Evolutionary conservation across 2,888 invertebrate species (phyloP), one percentile per base, ranked within the genome.

Genomic region (Opisthograptis luteolata): DNA sequence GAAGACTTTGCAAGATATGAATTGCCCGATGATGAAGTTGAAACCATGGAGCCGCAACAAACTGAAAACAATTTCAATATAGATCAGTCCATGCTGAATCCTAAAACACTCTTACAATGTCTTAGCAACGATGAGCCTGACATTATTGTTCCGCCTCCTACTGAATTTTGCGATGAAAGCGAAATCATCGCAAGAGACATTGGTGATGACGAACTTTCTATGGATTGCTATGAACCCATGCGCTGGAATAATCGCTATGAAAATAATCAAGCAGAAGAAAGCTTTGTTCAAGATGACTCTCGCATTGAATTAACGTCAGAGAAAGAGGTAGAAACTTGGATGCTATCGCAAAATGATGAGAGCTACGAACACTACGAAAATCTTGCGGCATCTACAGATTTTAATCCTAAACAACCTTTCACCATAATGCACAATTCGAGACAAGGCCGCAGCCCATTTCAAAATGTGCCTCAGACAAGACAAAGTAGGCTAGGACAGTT

Each of bases 81-180:
- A 43, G 78, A 78, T 47, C 69, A 76, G 12, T 66, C 73, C 8
- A 75, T 88, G 79, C 76, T 90, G 27, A 72, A 89, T 62, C 89
- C 89, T 2, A 84, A 78, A 74, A 74, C 70, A 25, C 63, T 90
- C 28, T 62, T 90, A 40, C 76, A 84, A 65, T 68, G 65, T 62
- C 66, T 71, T 24, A 61, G 48, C 44, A 62, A 66, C 14, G 63
- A 68, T 37, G 60, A 67, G 4, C 13, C 22, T 3, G 62, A 64
- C 3, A 70, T 68, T 25, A 61, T 84, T 30, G 72, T 85, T 44
- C 74, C 85, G 8, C 88, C 88, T 2, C 87, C 89, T 3, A 57
- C 70, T 2, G 71, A 81, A 55, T 89, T 85, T 60, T 62, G 75
- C 45, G 78, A 79, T 50, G 48, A 54, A 35, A 20, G 1, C 6